Base-by-base conservation (phyloP, 2,797 vertebrate genomes). In the Microhierax caerulescens region DNA sequence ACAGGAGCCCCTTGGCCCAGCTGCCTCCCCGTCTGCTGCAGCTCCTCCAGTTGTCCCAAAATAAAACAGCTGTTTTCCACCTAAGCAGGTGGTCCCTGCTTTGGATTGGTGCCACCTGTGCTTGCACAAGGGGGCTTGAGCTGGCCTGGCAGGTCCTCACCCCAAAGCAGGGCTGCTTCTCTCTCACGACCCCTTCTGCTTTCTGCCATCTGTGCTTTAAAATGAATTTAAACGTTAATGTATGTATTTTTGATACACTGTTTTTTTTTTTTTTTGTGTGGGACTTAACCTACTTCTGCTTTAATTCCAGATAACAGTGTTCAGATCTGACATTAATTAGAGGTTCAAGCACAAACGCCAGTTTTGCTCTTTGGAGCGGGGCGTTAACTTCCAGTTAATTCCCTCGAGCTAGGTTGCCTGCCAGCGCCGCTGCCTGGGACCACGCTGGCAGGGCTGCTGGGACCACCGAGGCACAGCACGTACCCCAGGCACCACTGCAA, bases 21-120 rank as follows among this genome's bases (percentile, higher is more conserved):
- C 70, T 15, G 2, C 30, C 34, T 25, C 13, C 13, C 47, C 0
- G 0, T 23, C 32, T 27, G 14, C 63, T 50, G 70, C 69, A 34
- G 34, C 50, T 65, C 70, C 25, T 43, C 4, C 11, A 6, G 25
- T 14, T 22, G 8, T 45, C 27, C 63, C 4, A 3, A 28, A 22
- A 3, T 24, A 69, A 76, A 61, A 53, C 22, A 27, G 4, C 22
- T 14, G 2, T 14, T 72, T 64, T 27, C 28, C 23, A 20, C 43
- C 32, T 15, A 25, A 8, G 13, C 20, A 6, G n/a, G 39, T 21
- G 60, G 34, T 37, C 0, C 0, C 45, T 39, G 53, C 11, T 0
- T 12, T 1, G 4, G 13, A 11, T 28, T 3, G 1, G n/a, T 60
- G 27, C 41, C 7, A 3, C 56, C 13, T 0, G 1, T 0, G 1